A percentile compares a stretch with the other conserved stretches of the same genome.
Conservation (phyloP, 2,113 vertebrate genomes). For the Phocoena sinus region DNA sequence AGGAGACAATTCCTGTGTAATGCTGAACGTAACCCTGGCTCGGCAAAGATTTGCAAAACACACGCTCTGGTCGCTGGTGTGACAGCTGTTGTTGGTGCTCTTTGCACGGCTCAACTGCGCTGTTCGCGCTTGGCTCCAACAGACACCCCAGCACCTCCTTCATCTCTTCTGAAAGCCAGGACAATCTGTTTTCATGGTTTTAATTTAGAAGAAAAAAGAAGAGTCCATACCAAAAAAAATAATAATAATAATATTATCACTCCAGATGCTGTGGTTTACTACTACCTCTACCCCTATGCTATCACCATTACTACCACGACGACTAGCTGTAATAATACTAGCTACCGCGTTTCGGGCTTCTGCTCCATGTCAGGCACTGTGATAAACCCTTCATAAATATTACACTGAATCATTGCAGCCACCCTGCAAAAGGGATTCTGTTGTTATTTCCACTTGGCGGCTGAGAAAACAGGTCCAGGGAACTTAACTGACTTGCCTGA, state of each 20-base stretch:
- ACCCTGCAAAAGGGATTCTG: not conserved
- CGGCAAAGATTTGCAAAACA: accelerated
- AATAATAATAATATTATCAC: too few species aligned
- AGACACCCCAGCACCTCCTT: not conserved
- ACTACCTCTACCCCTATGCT: not conserved
- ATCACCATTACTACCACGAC: accelerated
- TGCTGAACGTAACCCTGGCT: not conserved
- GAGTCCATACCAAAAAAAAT: not conserved
- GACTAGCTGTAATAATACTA: accelerated
- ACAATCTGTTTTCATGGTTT: not conserved
- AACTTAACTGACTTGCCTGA: not conserved
- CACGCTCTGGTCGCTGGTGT: accelerated
- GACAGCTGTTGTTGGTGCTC: not conserved
- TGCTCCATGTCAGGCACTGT: not conserved
- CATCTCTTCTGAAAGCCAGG: not conserved
- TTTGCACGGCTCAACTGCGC: accelerated
- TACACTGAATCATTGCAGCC: not conserved
- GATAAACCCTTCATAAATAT: not conserved
- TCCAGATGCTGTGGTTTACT: not conserved
- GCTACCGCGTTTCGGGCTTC: not conserved
- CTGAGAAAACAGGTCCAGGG: not conserved
- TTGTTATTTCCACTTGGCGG: not conserved
- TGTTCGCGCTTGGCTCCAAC: not conserved
- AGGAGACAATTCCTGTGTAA: not conserved
- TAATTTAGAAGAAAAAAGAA: not conserved